Conservation (phyloP, 2,113 vertebrate genomes). For the Maccullochella peelii region DNA sequence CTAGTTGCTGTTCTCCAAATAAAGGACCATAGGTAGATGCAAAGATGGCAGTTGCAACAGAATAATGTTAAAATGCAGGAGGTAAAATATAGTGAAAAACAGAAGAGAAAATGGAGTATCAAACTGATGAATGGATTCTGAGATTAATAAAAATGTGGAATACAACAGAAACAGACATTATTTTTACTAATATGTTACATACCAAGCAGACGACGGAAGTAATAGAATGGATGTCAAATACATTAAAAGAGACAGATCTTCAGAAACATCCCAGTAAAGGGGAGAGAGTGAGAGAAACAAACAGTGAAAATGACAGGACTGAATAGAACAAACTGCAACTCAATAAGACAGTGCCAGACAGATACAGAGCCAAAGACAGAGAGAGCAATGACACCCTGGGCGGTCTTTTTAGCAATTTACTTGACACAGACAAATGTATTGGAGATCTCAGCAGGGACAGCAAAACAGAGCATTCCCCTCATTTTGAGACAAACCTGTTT, state of each 20-base stretch:
- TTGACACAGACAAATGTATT: conserved; percentile 37
- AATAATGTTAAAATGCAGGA: not conserved
- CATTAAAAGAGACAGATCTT: conserved; percentile 35
- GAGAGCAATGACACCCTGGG: conserved; percentile 32
- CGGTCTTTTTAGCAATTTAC: conserved; percentile 29
- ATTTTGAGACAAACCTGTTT: not conserved
- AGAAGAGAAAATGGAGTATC: not conserved
- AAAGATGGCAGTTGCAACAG: not conserved
- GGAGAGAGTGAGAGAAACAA: conserved; percentile 41
- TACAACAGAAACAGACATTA: not conserved
- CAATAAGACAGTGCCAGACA: conserved; percentile 26
- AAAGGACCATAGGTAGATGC: not conserved
- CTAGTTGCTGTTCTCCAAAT: not conserved
- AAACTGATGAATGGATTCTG: not conserved
- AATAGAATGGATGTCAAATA: conserved; percentile 22
- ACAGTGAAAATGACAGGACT: conserved; percentile 49
- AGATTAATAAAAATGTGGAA: not conserved
- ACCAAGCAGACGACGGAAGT: not conserved
- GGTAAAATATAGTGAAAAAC: not conserved
- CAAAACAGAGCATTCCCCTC: not conserved
- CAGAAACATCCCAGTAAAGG: conserved; percentile 18
- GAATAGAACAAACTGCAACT: conserved; percentile 23
- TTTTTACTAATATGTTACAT: not conserved
- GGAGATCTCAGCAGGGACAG: conserved; percentile 21
- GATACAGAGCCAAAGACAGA: conserved; percentile 20